Evolutionary conservation across 2,113 vertebrate genomes (phyloP), one percentile per base, ranked within the genome.

Genomic region (Mustela nigripes): DNA sequence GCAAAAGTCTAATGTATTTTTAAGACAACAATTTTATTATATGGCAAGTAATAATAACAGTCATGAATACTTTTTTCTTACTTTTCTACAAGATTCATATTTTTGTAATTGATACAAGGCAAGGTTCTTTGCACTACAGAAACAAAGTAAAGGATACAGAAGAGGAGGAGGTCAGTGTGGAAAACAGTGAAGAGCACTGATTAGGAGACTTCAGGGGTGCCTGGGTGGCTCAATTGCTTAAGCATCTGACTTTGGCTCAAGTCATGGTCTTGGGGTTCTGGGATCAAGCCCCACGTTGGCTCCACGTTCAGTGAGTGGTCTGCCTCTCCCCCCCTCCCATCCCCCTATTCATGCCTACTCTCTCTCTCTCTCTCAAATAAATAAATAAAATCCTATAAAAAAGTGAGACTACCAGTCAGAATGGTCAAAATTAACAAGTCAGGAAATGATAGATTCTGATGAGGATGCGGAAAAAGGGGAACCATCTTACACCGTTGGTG

Each of bases 21-120:
- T 89, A 91, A 91, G 62, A 91, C 3, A 96, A 48, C 8, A 67
- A 67, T 80, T 60, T 94, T 67, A 96, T 91, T 88, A 79, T 19
- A 82, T 85, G 39, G 21, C 71, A 81, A 74, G 8, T 91, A 79
- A 45, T 74, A 81, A 89, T 63, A 91, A 63, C 69, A 94, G 45
- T 73, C 36, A 91, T 39, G 33, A 82, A 95, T 87, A 62, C 14
- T 39, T 78, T 69, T 90, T 92, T 33, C 15, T 60, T 81, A 50
- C 48, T 50, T 50, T 92, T 80, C 88, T 82, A 62, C 15, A 78
- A 69, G 58, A 89, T 33, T 89, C 22, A 85, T 85, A 62, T 28
- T 76, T 95, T 60, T 89, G 12, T 63, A 80, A 92, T 3, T 71
- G 58, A 31, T 31, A n/a, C 28, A 22, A 95, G 73, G 39, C 18